Evolutionary conservation across 2,113 vertebrate species (phyloP).

Genomic region (Cnemophilus loriae): DNA sequence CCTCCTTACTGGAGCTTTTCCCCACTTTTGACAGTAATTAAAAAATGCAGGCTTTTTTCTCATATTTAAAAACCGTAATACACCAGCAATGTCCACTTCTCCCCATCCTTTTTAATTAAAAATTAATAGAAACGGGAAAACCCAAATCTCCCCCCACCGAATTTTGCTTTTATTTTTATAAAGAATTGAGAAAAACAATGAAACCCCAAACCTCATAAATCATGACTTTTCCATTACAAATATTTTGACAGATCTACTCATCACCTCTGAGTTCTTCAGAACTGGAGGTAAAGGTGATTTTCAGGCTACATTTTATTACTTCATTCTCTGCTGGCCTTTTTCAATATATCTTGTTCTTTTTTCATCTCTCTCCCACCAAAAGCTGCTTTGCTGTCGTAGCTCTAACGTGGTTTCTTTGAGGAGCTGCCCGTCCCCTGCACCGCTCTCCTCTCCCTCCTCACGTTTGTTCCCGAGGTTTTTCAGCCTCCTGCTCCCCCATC

Average conservation of each 20-base stretch:
- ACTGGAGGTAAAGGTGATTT: conserved; percentile 31
- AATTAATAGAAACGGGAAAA: neutral
- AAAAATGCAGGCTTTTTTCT: neutral
- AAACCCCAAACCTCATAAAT: conserved; percentile 33
- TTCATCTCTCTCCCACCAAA: neutral
- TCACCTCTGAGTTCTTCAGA: neutral
- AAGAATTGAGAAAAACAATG: neutral
- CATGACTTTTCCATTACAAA: conserved; percentile 36
- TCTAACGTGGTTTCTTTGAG: neutral
- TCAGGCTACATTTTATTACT: conserved; percentile 41
- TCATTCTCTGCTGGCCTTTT: neutral
- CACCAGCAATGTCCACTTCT: neutral
- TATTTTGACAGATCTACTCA: conserved; percentile 43
- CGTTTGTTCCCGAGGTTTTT: neutral
- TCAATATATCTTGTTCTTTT: neutral
- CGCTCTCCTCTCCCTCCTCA: rapidly evolving
- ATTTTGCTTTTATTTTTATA: neutral
- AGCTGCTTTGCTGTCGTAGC: neutral
- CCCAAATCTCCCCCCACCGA: neutral
- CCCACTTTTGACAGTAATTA: neutral
- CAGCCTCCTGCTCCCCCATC: neutral
- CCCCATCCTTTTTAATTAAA: neutral
- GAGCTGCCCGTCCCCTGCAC: neutral
- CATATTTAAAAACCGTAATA: neutral
- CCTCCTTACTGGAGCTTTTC: neutral